A percentile compares a stretch with the other conserved stretches of the same genome.
phyloP scores from a whole-genome alignment of 2,797 vertebrate genomes.

The Falco cherrug region DNA sequence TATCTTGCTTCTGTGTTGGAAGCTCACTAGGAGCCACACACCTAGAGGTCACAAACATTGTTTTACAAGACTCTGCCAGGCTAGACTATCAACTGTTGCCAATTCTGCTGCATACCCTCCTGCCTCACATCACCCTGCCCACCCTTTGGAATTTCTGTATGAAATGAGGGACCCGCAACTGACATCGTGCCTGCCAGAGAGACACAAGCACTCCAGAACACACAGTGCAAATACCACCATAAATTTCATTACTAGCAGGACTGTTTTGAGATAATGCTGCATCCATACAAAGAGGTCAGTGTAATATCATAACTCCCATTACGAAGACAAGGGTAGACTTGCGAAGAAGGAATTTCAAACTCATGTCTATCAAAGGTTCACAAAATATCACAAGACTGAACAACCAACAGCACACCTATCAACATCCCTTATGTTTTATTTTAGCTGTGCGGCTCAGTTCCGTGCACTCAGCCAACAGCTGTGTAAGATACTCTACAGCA shows the following conservation, averaged over 20 bases:
- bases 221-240: neutral
- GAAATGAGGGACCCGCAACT: neutral
- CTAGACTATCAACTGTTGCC: neutral
- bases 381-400: neutral
- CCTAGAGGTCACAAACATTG: neutral
- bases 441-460: neutral
- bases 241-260: neutral
- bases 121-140: neutral
- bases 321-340: neutral
- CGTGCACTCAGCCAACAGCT: neutral
- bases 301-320: neutral
- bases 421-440: neutral
- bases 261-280: neutral
- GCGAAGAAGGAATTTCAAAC: neutral
- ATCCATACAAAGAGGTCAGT: neutral
- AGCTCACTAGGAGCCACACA: neutral
- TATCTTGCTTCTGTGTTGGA: neutral
- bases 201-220: neutral
- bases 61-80: neutral
- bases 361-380: neutral
- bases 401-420: neutral
- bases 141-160: fast-evolving
- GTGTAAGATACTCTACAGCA: neutral
- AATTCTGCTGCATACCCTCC: neutral
- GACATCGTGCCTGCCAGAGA: neutral